Evolutionary conservation across 2,797 vertebrate species (phyloP).

Genomic region (Intellagama lesueurii): DNA sequence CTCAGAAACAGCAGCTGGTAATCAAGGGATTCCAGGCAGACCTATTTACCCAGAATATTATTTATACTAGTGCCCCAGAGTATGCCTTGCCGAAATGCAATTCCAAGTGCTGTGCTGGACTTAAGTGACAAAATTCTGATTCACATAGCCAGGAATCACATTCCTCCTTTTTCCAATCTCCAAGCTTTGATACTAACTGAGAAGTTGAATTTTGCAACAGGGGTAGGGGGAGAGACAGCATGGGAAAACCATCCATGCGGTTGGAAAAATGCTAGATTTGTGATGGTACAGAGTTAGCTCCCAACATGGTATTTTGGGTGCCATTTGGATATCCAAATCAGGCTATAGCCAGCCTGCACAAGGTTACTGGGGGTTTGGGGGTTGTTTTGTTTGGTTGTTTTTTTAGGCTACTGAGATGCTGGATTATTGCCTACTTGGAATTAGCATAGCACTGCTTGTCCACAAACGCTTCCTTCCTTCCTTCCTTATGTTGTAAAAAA

Average conservation of each 20-base stretch:
- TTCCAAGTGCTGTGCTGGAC: background rate
- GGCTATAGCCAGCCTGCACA: background rate
- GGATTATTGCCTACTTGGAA: background rate
- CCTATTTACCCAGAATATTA: background rate
- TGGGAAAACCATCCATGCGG: background rate
- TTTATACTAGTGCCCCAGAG: background rate
- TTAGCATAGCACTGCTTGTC: background rate
- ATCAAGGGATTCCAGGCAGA: background rate
- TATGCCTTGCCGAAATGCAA: background rate
- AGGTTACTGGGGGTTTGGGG: background rate
- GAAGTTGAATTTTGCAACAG: background rate
- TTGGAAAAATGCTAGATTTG: background rate
- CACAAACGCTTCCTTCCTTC: background rate
- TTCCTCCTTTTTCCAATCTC: background rate
- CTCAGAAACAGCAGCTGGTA: background rate
- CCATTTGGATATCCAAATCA: background rate
- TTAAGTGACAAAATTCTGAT: background rate
- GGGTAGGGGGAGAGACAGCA: background rate
- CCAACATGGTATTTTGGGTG: background rate
- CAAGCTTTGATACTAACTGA: background rate
- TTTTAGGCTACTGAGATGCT: background rate
- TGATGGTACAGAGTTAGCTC: background rate
- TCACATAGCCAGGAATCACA: background rate
- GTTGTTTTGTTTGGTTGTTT: background rate
- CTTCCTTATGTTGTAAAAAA: background rate